A percentile compares a stretch with the other conserved stretches of the same genome.
Evolutionary conservation across 2,113 vertebrate genomes (phyloP).

Genomic region (Phyllostomus discolor): DNA sequence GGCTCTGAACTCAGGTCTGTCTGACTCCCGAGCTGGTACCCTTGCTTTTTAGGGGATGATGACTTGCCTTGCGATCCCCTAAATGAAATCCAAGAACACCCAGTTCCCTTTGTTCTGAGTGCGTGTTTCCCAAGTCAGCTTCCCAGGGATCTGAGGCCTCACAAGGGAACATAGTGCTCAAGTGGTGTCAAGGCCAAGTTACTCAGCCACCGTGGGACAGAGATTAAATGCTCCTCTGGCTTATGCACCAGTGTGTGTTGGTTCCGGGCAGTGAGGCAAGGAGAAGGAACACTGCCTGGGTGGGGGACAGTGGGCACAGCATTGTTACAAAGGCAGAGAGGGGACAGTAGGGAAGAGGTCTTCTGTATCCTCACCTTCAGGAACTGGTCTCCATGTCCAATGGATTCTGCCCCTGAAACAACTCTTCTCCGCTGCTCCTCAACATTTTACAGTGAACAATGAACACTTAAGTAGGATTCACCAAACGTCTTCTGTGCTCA

Average conservation of each 20-base stretch:
- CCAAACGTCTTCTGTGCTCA: background rate
- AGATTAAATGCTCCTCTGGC: background rate
- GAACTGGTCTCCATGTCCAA: background rate
- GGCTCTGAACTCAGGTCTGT: background rate
- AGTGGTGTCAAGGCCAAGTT: background rate
- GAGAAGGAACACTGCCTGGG: background rate
- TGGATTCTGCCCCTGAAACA: background rate
- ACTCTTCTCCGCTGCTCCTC: background rate
- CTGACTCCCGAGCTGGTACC: background rate
- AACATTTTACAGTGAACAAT: background rate
- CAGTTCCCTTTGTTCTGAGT: background rate
- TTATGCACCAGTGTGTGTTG: background rate
- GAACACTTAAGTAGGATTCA: background rate
- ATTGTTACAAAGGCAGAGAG: background rate
- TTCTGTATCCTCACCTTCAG: background rate
- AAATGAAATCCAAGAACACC: background rate
- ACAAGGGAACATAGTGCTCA: background rate
- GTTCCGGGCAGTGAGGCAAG: background rate
- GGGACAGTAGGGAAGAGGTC: background rate
- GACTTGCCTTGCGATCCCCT: background rate
- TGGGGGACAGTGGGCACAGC: background rate
- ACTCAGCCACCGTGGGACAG: background rate
- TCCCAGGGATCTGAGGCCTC: background rate
- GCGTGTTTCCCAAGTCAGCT: background rate
- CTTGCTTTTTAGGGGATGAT: background rate